Evolutionary conservation across 2,888 invertebrate species (phyloP), one percentile per base, ranked within the genome.

Genomic region (Ligdia adustata): DNA sequence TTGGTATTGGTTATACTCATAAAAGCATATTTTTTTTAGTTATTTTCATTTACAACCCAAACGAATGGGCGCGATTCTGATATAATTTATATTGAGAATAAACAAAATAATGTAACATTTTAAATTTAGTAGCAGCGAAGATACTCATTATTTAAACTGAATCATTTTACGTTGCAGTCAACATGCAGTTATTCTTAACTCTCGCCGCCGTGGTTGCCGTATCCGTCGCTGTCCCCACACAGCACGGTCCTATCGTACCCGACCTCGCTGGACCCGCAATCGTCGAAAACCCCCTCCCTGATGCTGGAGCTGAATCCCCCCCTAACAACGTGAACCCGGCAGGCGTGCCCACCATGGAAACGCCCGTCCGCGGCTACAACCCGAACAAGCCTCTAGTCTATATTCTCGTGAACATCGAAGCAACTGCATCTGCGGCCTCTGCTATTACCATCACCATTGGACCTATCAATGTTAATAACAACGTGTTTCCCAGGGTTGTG

Each of bases 371-470:
- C 33, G 40, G n/a, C n/a, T n/a, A 56, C 15, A 41, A 38, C 39
- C 11, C 62, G 53, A n/a, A n/a, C n/a, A n/a, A n/a, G n/a, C 62
- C 66, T 44, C 61, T 70, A 15, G 62, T 68, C 18, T 66, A 69
- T 49, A 69, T 71, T 55, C 64, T 68, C 46, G 32, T 71, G 44
- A 72, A 69, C 62, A 52, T 69, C 22, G 5, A 32, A n/a, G 34
- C 14, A 9, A 33, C 45, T 11, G n/a, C n/a, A n/a, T n/a, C 41
- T 9, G 42, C 51, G 41, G 47, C 49, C 28, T 22, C 62, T 33
- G 24, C 44, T 41, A 33, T 38, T 35, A 43, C 34, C 26, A n/a
- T 64, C 53, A n/a, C 57, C 24, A 58, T 67, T 2, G 62, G 60
- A 9, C 62, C 69, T 45, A n/a, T n/a, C n/a, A n/a, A n/a, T n/a